Percentiles rank a stretch among this genome's conserved stretches.
phyloP scores from a whole-genome alignment of 2,113 vertebrate species.

The Siniperca chuatsi region DNA sequence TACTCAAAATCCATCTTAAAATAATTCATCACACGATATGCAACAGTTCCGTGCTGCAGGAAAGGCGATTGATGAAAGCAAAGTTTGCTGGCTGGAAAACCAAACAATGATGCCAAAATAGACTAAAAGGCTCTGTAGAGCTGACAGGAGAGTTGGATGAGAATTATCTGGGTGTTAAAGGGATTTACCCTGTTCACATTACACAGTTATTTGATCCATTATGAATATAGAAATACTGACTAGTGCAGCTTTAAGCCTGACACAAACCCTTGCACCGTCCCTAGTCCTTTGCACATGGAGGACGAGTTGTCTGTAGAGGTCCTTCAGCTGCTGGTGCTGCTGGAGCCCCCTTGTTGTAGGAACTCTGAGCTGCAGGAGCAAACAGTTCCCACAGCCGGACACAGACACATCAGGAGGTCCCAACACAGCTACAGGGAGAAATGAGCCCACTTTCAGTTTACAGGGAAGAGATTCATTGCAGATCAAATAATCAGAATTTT shows the following conservation, averaged over 20 bases:
- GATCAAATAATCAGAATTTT: background rate
- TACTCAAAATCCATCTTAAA: no score
- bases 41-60: no score
- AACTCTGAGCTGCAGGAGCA: conserved; percentile 66
- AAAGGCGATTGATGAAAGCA: no score
- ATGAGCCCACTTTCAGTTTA: background rate
- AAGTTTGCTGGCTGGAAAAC: no score
- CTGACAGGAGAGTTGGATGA: no score
- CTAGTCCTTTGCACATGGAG: conserved; percentile 60
- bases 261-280: conserved; percentile 63
- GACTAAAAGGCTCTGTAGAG: no score
- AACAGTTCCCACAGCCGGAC: conserved; percentile 80
- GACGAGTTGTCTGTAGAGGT: conserved; percentile 5
- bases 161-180: no score
- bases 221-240: no score
- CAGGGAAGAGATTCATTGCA: background rate
- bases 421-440: conserved; percentile 64
- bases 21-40: no score
- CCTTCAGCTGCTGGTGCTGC: conserved; percentile 1
- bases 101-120: no score
- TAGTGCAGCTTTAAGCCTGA: background rate
- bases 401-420: conserved; percentile 67
- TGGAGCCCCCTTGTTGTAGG: background rate
- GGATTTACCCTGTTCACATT: background rate
- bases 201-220: background rate